Evolutionary conservation across 2,113 vertebrate species (phyloP).

Genomic region (Plecotus auritus): DNA sequence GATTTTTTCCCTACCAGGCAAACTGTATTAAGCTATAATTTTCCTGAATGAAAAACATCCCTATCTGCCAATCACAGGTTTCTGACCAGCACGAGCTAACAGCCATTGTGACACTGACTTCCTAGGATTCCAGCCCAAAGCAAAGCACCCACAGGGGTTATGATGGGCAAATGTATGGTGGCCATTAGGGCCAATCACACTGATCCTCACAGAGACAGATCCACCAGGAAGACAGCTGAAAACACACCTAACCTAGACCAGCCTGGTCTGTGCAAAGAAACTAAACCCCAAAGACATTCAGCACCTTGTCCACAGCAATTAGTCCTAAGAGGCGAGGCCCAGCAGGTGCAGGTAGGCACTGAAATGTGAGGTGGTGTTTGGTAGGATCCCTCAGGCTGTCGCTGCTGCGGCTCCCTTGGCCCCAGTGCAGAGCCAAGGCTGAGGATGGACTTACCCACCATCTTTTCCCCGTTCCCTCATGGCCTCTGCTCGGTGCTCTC

Average conservation of each 20-base stretch:
- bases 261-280: background rate
- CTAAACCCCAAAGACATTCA: background rate
- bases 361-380: rapidly evolving
- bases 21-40: background rate
- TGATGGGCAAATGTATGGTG: rapidly evolving
- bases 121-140: background rate
- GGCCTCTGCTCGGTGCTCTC: rapidly evolving
- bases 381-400: no score
- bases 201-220: background rate
- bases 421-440: background rate
- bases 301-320: rapidly evolving
- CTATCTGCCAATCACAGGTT: background rate
- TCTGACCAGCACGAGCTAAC: background rate
- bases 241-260: background rate
- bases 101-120: background rate
- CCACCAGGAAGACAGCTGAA: background rate
- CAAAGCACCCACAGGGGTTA: background rate
- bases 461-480: rapidly evolving
- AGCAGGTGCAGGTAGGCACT: background rate
- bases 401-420: background rate
- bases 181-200: background rate
- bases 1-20: background rate
- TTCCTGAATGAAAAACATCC: background rate
- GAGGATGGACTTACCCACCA: background rate
- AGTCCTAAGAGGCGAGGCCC: background rate